phyloP scores from a whole-genome alignment of 1,140 invertebrate genomes.

The Andrena cerasifolii region DNA sequence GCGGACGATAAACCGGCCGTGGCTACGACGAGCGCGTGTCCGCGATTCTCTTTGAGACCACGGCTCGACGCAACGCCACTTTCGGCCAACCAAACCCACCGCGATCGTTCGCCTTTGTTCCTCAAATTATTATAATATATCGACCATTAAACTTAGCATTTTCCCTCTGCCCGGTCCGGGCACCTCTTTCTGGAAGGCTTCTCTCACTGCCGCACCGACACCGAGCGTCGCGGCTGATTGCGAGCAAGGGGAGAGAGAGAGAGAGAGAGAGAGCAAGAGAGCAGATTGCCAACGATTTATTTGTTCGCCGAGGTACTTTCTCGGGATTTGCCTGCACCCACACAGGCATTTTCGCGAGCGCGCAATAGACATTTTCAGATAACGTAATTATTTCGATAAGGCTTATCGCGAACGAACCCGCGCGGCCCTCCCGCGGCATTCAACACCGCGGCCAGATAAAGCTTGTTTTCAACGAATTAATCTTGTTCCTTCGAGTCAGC shows the following conservation, averaged over 20 bases:
- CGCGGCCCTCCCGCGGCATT: constrained; percentile 48
- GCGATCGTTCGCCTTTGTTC: no score
- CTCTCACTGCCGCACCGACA: no score
- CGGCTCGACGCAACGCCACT: neutral
- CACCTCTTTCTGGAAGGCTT: no score
- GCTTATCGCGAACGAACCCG: constrained; percentile 65
- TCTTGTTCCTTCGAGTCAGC: constrained; percentile 66
- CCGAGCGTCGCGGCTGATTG: neutral
- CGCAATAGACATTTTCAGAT: constrained; percentile 64
- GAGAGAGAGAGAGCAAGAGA: neutral
- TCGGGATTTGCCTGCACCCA: neutral
- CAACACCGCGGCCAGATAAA: constrained; percentile 66
- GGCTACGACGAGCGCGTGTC: neutral
- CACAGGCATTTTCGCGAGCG: constrained; percentile 58
- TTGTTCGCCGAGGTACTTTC: neutral
- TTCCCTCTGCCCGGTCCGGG: no score
- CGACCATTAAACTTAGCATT: no score
- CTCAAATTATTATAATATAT: no score
- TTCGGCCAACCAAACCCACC: no score
- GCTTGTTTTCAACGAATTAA: constrained; percentile 75
- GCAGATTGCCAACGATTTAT: neutral
- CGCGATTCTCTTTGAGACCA: neutral
- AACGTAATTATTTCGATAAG: constrained; percentile 73
- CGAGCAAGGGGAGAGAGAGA: neutral
- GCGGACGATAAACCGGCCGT: constrained; percentile 36